Evolutionary conservation across 2,113 vertebrate genomes (phyloP).

Genomic region (Peromyscus polionotus): DNA sequence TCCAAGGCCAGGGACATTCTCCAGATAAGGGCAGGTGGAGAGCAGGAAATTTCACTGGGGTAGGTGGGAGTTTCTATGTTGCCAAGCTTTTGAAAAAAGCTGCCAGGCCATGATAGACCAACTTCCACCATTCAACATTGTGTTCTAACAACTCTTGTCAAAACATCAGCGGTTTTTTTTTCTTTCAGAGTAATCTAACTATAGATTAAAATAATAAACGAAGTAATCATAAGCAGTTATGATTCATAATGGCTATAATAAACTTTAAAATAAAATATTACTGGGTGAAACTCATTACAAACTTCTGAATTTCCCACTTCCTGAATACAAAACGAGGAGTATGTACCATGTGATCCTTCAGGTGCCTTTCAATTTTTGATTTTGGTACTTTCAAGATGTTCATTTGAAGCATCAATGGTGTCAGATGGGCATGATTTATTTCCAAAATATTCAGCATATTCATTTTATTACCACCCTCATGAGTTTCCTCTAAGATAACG

Average conservation of each 20-base stretch:
- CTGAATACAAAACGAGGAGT: background rate
- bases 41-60: background rate
- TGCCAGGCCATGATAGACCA: background rate
- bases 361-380: background rate
- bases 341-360: background rate
- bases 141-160: background rate
- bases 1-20: background rate
- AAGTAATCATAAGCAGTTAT: background rate
- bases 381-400: background rate
- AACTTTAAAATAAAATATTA: slow-evolving; percentile 21
- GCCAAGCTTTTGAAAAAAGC: background rate
- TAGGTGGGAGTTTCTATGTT: background rate
- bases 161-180: background rate
- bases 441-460: slow-evolving; percentile 54
- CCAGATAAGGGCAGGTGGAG: background rate
- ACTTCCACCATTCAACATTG: background rate
- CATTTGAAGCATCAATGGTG: background rate
- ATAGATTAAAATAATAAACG: background rate
- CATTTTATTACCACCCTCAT: background rate
- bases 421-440: background rate
- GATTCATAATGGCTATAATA: slow-evolving; percentile 1
- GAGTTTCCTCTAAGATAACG: background rate
- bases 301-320: background rate
- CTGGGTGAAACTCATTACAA: background rate
- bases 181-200: background rate